Conservation (phyloP, 2,797 vertebrate species). For the Caiman crocodilus region DNA sequence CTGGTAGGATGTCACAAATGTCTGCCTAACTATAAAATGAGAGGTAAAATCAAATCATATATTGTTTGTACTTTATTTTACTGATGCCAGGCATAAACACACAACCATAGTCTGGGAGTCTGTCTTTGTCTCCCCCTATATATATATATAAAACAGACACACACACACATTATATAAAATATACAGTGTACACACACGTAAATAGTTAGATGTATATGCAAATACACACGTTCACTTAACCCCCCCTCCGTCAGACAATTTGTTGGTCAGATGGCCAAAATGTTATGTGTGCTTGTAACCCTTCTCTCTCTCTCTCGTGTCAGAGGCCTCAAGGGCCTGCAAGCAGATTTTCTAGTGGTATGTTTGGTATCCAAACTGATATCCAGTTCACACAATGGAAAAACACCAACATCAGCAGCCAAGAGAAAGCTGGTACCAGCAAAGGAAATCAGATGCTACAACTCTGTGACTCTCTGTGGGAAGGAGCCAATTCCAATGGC, state of each 20-base stretch:
- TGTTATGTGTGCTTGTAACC: neutral
- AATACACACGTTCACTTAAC: neutral
- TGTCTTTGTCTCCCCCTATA: neutral
- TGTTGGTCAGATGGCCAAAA: neutral
- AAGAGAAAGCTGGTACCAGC: neutral
- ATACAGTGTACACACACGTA: too few relatives aligned
- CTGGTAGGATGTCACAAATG: neutral
- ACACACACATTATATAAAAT: too few relatives aligned
- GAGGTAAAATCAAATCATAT: neutral
- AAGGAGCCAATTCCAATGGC: neutral
- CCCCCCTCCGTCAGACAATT: too few relatives aligned
- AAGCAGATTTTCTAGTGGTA: slow-evolving; percentile 28
- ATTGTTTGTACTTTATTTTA: neutral
- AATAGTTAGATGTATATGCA: neutral
- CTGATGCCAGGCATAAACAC: neutral
- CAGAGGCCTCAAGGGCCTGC: too few relatives aligned
- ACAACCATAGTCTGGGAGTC: neutral
- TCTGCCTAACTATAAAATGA: neutral
- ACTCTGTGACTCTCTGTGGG: neutral
- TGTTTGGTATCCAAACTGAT: neutral
- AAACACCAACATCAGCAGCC: neutral
- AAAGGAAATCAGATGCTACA: neutral
- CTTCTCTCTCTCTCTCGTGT: too few relatives aligned
- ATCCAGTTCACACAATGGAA: neutral
- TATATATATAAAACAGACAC: too few relatives aligned